Percentiles rank a stretch among this genome's conserved stretches.
Conservation (phyloP, 23 tunicate species). For the Aplidium turbinatum region DNA sequence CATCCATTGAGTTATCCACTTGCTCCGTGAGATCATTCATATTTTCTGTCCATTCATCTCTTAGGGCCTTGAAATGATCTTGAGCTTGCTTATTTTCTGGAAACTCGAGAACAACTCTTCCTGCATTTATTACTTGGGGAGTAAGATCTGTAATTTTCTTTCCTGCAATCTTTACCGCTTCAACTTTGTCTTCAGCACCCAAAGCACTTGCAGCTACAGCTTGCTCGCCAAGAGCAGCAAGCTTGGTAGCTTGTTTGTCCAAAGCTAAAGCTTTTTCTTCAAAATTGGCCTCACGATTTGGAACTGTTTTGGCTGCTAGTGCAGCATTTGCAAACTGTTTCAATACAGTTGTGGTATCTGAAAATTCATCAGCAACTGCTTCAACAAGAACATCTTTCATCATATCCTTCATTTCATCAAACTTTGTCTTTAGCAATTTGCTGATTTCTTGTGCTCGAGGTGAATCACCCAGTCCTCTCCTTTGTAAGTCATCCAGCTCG, state of each 20-base stretch:
- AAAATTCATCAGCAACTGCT: conserved; percentile 93
- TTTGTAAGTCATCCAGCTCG: conserved; percentile 56
- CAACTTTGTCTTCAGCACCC: conserved; percentile 70
- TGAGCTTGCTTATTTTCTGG: conserved; percentile 85
- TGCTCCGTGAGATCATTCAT: conserved; percentile 85
- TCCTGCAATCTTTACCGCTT: conserved; percentile 39
- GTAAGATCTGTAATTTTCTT: conserved; percentile 77
- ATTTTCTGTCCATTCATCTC: conserved; percentile 86
- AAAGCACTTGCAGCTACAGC: conserved; percentile 77
- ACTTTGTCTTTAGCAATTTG: conserved; percentile 37
- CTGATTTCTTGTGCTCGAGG: conserved; percentile 68
- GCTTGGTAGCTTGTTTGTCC: conserved; percentile 50
- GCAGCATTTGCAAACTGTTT: conserved; percentile 81
- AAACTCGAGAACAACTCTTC: conserved; percentile 81
- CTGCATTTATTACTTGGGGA: conserved; percentile 94
- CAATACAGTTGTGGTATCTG: conserved; percentile 83
- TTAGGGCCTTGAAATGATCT: conserved; percentile 77
- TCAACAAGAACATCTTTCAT: conserved; percentile 74
- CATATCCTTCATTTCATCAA: conserved; percentile 48
- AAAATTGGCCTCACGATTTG: conserved; percentile 80
- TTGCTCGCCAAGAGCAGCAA: conserved; percentile 69
- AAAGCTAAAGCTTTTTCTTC: conserved; percentile 61
- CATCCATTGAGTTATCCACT: conserved; percentile 84
- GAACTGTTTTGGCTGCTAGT: conserved; percentile 44
- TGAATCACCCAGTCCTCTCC: conserved; percentile 63